A percentile compares a stretch with the other conserved stretches of the same genome.
These are phyloP conservation scores for Sebastes iracundus DNA, from an alignment of 2,797 vertebrate genomes.

Conservation along the genomic window DNA sequence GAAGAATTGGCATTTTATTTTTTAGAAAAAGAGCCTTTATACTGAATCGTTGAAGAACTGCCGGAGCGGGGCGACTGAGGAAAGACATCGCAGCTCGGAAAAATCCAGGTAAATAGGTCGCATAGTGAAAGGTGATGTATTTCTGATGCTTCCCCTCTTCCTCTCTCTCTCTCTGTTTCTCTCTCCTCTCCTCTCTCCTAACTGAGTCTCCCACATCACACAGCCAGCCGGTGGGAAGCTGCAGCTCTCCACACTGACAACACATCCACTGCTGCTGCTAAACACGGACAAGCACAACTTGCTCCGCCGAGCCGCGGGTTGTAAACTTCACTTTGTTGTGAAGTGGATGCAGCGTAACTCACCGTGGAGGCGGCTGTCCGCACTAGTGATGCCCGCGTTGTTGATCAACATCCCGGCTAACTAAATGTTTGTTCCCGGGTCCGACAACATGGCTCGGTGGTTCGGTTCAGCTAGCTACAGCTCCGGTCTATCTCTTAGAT, in stretches of 20 bases:
- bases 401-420: slow-evolving; percentile 67
- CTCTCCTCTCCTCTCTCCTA: slow-evolving; percentile 55
- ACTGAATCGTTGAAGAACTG: slow-evolving; percentile 37
- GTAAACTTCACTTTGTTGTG: slow-evolving; percentile 34
- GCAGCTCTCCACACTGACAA: slow-evolving; percentile 28
- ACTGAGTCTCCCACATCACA: slow-evolving; percentile 66
- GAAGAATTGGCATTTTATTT: slow-evolving; percentile 80
- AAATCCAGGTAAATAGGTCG: slow-evolving; percentile 74
- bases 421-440: background rate
- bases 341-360: background rate
- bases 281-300: background rate
- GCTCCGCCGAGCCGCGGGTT: background rate
- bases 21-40: slow-evolving; percentile 60
- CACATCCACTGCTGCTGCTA: background rate
- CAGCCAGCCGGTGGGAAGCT: slow-evolving; percentile 61
- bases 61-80: slow-evolving; percentile 45
- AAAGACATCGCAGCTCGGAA: slow-evolving; percentile 62
- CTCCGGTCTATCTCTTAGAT: accelerated
- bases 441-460: background rate
- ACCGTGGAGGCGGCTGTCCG: background rate
- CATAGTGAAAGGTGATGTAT: slow-evolving; percentile 25
- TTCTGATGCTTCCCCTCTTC: slow-evolving; percentile 6
- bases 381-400: slow-evolving; percentile 50
- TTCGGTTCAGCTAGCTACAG: background rate
- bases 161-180: slow-evolving; percentile 29